A percentile compares a stretch with the other conserved stretches of the same genome.
Evolutionary conservation across 23 tunicate genomes (phyloP).

Genomic region (Aplidium turbinatum): DNA sequence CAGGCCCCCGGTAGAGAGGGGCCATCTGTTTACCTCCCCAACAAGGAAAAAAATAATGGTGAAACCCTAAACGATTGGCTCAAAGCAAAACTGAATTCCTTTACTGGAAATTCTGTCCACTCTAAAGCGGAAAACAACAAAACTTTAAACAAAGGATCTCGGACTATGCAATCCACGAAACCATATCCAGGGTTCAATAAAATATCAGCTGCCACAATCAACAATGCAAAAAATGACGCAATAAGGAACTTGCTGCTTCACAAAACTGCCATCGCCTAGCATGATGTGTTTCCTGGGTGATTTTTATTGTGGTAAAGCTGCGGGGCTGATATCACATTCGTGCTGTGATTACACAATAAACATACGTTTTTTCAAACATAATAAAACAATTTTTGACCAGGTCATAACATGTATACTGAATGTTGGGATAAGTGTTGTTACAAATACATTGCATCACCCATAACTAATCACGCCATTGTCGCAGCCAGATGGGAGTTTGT

Average conservation of each 20-base stretch:
- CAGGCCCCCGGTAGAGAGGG: constrained; percentile 60
- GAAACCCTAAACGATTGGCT: constrained; percentile 35
- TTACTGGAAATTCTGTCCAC: neutral
- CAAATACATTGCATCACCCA: no score
- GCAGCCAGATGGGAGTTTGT: no score
- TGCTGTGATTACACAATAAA: no score
- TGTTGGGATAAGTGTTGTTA: no score
- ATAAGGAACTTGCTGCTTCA: neutral
- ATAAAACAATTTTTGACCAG: no score
- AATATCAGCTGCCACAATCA: neutral
- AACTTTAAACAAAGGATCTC: neutral
- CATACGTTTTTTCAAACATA: no score
- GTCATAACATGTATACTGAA: no score
- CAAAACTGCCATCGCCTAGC: neutral
- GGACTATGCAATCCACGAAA: neutral
- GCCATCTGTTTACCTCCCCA: constrained; percentile 66
- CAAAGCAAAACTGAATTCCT: constrained; percentile 4
- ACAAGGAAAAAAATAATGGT: neutral
- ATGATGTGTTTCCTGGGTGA: no score
- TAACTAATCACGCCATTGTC: no score
- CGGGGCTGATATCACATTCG: no score
- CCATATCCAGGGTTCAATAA: no score
- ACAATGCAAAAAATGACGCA: neutral
- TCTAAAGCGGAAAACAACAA: neutral
- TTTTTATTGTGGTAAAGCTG: no score